Evolutionary conservation across 2,888 invertebrate genomes (phyloP).

Genomic region (Cistogaster globosa): DNA sequence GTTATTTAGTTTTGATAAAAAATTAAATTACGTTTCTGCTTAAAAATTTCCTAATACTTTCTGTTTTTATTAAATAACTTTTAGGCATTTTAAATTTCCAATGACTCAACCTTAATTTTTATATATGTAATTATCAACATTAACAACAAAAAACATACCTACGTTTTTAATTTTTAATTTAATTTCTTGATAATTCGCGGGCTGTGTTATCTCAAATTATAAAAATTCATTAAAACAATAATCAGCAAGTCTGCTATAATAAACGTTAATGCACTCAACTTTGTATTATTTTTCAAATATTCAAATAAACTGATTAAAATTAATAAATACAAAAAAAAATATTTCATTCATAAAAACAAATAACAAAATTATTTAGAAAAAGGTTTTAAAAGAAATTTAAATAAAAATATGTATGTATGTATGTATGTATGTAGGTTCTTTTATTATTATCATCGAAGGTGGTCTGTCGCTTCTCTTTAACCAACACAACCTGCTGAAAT

Average conservation of each 20-base stretch:
- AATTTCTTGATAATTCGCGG: constrained; percentile 3
- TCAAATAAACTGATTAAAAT: constrained; percentile 50
- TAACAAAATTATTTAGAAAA: constrained; percentile 37
- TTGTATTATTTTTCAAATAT: not conserved
- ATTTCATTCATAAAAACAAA: constrained; percentile 44
- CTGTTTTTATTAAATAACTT: not conserved
- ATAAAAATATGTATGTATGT: not conserved
- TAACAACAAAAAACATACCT: not conserved
- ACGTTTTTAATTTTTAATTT: constrained; percentile 23
- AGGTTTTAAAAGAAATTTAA: constrained; percentile 10
- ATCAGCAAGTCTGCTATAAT: constrained; percentile 1
- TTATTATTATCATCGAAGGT: constrained; percentile 6
- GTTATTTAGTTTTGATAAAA: not conserved
- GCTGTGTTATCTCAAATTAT: constrained; percentile 33
- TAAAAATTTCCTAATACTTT: not conserved
- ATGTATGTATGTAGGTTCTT: too few species aligned
- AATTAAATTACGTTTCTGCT: too few species aligned
- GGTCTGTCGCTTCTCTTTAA: constrained; percentile 13
- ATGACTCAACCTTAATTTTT: constrained; percentile 54
- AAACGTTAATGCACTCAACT: too few species aligned
- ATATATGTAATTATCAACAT: constrained; percentile 15
- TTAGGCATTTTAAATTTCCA: constrained; percentile 6
- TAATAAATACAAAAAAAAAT: not conserved
- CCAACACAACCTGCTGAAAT: constrained; percentile 62
- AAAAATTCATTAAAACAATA: constrained; percentile 15